Conservation (phyloP, 2,797 vertebrate species). For the Nothura maculosa region DNA sequence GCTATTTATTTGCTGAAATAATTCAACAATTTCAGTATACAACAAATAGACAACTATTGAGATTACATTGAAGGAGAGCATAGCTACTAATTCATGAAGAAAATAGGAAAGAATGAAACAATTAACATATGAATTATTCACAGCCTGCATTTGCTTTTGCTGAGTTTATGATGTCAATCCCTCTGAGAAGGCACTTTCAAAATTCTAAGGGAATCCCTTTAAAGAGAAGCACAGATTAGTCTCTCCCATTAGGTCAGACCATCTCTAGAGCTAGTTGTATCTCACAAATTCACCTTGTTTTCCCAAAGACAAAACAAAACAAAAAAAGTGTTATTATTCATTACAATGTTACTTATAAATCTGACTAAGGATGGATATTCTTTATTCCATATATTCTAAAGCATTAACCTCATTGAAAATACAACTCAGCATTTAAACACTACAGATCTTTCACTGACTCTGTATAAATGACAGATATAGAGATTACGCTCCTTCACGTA, state of each 20-base stretch:
- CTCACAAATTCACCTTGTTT: neutral
- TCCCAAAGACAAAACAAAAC: neutral
- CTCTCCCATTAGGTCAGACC: neutral
- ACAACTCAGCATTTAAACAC: neutral
- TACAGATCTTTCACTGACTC: neutral
- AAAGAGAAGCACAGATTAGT: neutral
- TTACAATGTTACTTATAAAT: accelerated
- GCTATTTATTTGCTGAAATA: neutral
- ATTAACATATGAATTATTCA: neutral
- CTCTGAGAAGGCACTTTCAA: neutral
- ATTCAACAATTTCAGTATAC: neutral
- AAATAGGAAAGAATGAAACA: neutral
- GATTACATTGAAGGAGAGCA: neutral
- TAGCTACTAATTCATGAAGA: neutral
- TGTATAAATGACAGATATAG: neutral
- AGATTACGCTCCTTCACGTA: neutral
- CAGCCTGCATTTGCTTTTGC: neutral
- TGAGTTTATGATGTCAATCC: neutral
- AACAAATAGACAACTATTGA: neutral
- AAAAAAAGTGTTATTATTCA: neutral
- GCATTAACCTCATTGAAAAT: neutral
- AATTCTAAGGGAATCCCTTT: neutral
- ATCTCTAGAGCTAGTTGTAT: neutral
- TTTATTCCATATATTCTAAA: neutral
- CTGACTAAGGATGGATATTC: neutral